phyloP scores from a whole-genome alignment of 2,888 invertebrate genomes.

The Caenorhabditis afra region DNA sequence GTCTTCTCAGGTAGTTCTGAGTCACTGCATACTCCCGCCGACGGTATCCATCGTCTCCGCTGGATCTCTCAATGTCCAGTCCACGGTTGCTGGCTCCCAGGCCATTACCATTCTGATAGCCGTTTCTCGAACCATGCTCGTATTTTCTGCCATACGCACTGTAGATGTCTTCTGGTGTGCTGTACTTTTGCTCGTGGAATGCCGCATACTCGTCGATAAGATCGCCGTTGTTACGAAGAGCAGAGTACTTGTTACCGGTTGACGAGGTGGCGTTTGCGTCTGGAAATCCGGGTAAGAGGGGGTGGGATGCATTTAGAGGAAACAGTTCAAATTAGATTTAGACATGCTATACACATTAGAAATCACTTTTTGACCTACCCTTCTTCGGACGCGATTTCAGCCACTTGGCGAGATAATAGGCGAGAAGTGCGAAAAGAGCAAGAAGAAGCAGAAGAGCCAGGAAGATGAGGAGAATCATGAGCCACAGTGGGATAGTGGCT shows the following conservation, averaged over 20 bases:
- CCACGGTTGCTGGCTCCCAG: slow-evolving; percentile 27
- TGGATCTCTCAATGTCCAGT: slow-evolving; percentile 53
- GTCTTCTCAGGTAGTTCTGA: slow-evolving; percentile 55
- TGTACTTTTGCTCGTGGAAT: slow-evolving; percentile 64
- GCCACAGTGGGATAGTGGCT: slow-evolving; percentile 76
- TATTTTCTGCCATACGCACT: slow-evolving; percentile 70
- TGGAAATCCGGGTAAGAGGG: slow-evolving; percentile 12
- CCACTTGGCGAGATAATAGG: slow-evolving; percentile 73
- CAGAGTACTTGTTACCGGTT: slow-evolving; percentile 56
- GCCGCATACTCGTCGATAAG: slow-evolving; percentile 53
- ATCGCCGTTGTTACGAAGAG: slow-evolving; percentile 55
- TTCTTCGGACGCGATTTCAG: slow-evolving; percentile 75
- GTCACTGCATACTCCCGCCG: slow-evolving; percentile 43
- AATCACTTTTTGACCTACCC: slow-evolving; percentile 61
- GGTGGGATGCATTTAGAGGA: slow-evolving; percentile 13
- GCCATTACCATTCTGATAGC: slow-evolving; percentile 41
- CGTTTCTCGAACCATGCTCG: slow-evolving; percentile 41
- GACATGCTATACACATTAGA: too few relatives aligned
- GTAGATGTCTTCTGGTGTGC: slow-evolving; percentile 67
- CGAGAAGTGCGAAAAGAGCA: slow-evolving; percentile 69
- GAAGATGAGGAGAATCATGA: slow-evolving; percentile 73
- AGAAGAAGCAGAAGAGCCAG: slow-evolving; percentile 70
- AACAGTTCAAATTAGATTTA: slow-evolving; percentile 5
- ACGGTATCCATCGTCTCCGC: slow-evolving; percentile 55
- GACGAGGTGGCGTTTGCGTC: slow-evolving; percentile 25